Evolutionary conservation across 2,888 invertebrate species (phyloP), one percentile per base, ranked within the genome.

Genomic region (Latrodectus elegans): DNA sequence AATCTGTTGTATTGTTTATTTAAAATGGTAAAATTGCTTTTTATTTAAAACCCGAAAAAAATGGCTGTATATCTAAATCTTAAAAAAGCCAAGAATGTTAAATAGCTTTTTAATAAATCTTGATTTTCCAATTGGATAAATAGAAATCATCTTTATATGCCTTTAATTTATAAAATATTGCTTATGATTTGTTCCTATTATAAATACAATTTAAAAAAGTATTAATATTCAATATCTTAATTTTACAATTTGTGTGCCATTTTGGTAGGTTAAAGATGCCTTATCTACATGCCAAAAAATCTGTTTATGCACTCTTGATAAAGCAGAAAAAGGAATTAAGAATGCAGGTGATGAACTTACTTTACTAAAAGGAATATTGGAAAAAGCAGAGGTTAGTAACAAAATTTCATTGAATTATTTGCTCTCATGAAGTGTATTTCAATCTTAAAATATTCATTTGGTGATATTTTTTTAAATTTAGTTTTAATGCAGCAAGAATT

Each of bases 251-350:
- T 26, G 10, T 9, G 14, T 75, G 15, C 60, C n/a, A 49, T 26
- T 74, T 64, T 15, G 14, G 22, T 12, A 84, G 84, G 84, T 71
- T n/a, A 84, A 77, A 65, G 84, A 84, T 84, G 77, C 77, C 15
- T 65, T 77, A 71, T 55, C 72, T 17, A 77, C 77, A 53, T 84
- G 77, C 10, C 77, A 77, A 53, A 84, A 65, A 65, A 26, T 77
- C 26, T 72, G 77, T 65, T 17, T 9, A 26, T 77, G 26, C 72
- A 65, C 77, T 64, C 9, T 51, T 52, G 84, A 84, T 52, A 77
- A 71, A 17, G 77, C 84, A 53, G 77, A 77, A 77, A 77, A 65
- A 52, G 84, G 71, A 76, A 52, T 84, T 26, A 77, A 72, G 72
- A 72, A 71, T 49, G 64, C 84, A 38, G 84, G 72, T 71, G 52